Evolutionary conservation across 2,113 vertebrate genomes (phyloP).

Genomic region (Dendropsophus ebraccatus): DNA sequence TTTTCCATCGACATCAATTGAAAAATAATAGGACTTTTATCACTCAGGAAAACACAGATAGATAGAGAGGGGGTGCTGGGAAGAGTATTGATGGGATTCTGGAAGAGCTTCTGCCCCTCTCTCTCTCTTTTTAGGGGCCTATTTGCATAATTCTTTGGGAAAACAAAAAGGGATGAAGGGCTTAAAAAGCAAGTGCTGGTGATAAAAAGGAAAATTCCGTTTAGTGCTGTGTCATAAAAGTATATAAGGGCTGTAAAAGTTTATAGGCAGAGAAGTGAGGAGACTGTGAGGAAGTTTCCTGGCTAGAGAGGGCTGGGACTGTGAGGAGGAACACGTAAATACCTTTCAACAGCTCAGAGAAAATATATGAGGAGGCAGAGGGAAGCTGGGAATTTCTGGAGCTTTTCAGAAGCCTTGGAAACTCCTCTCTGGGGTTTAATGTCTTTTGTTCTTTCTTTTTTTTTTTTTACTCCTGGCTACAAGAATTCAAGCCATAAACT

Average conservation of each 20-base stretch:
- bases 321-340: slow-evolving; percentile 65
- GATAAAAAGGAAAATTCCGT: slow-evolving; percentile 87
- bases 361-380: slow-evolving; percentile 49
- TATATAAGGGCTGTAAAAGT: slow-evolving; percentile 99
- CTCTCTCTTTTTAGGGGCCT: slow-evolving; percentile 73
- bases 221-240: slow-evolving; percentile 94
- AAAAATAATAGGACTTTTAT: slow-evolving; percentile 49
- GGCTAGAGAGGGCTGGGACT: slow-evolving; percentile 97
- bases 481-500: slow-evolving; percentile 70
- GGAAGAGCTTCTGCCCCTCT: slow-evolving; percentile 58
- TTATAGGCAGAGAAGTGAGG: slow-evolving; percentile 96
- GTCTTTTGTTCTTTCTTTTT: slow-evolving; percentile 75
- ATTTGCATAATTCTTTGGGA: slow-evolving; percentile 65
- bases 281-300: slow-evolving; percentile 53
- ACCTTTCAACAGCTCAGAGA: slow-evolving; percentile 57
- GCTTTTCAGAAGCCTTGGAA: slow-evolving; percentile 70
- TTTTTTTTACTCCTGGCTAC: slow-evolving; percentile 67
- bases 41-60: not conserved
- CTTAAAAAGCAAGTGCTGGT: slow-evolving; percentile 71
- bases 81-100: not conserved
- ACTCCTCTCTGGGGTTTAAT: slow-evolving; percentile 66
- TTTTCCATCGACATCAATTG: slow-evolving; percentile 16
- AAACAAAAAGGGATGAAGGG: slow-evolving; percentile 69
- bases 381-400: slow-evolving; percentile 63
- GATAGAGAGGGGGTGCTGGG: not conserved